A percentile compares a stretch with the other conserved stretches of the same genome.
Conservation (phyloP, 2,888 invertebrate species). For the Syritta pipiens region DNA sequence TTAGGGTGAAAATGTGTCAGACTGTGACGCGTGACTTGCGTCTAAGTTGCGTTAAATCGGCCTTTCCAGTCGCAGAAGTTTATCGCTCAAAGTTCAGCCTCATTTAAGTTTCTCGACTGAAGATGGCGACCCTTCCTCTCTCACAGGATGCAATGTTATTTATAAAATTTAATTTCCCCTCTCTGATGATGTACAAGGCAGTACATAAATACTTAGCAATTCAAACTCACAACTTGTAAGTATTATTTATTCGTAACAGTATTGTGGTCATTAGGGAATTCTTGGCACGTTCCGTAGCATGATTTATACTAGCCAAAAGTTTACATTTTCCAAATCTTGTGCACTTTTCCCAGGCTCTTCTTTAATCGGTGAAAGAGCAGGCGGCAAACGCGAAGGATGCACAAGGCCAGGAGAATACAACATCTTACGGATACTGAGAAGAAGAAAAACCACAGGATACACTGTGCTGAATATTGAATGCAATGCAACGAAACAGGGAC, state of each 20-base stretch:
- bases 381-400: neutral
- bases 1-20: no score
- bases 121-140: no score
- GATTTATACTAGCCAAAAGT: slow-evolving; percentile 38
- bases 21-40: no score
- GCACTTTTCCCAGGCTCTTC: slow-evolving; percentile 7
- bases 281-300: slow-evolving; percentile 33
- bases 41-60: no score
- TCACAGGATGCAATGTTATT: no score
- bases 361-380: slow-evolving; percentile 27
- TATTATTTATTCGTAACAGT: slow-evolving; percentile 16
- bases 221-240: neutral
- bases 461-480: slow-evolving; percentile 48
- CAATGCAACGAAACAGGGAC: slow-evolving; percentile 33
- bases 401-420: neutral
- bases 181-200: no score
- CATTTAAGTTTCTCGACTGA: no score
- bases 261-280: slow-evolving; percentile 34
- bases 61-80: no score
- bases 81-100: no score
- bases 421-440: neutral
- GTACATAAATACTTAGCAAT: neutral
- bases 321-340: slow-evolving; percentile 30
- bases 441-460: slow-evolving; percentile 35
- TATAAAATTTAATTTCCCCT: no score